A percentile compares a stretch with the other conserved stretches of the same genome.
Conservation (phyloP, 1,140 invertebrate genomes). For the Stegodyphus dumicola region DNA sequence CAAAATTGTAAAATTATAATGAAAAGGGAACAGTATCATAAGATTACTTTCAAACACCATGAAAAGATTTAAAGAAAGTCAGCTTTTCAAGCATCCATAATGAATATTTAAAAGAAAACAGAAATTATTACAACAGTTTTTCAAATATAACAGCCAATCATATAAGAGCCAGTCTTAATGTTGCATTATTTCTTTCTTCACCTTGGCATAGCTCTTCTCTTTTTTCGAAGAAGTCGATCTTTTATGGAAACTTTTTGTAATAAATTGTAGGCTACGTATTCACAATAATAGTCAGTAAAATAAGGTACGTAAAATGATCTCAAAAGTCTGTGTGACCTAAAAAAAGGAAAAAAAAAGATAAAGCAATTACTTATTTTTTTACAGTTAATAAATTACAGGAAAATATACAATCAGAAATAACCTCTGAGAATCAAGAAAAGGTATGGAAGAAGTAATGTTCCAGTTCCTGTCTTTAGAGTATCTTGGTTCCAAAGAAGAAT, state of each 20-base stretch:
- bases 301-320: slow-evolving; percentile 91
- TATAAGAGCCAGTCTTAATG: too few species aligned
- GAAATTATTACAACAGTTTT: too few species aligned
- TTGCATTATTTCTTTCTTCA: neutral
- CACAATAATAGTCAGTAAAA: slow-evolving; percentile 78
- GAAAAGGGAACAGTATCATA: too few species aligned
- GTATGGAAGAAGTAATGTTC: slow-evolving; percentile 78
- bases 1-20: too few species aligned
- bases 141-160: too few species aligned
- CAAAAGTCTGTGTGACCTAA: slow-evolving; percentile 80
- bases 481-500: slow-evolving; percentile 80
- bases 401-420: slow-evolving; percentile 63
- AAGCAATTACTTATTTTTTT: neutral
- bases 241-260: slow-evolving; percentile 73
- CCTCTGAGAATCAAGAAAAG: slow-evolving; percentile 82
- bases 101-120: too few species aligned
- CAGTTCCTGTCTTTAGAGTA: slow-evolving; percentile 82
- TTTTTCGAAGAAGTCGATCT: slow-evolving; percentile 18
- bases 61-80: too few species aligned
- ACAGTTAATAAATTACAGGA: neutral
- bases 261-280: slow-evolving; percentile 84
- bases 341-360: slow-evolving; percentile 61
- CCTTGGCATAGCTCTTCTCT: neutral
- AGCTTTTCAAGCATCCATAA: too few species aligned
- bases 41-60: too few species aligned